Base-by-base conservation (phyloP, 1,140 invertebrate species). In the Wasmannia auropunctata region DNA sequence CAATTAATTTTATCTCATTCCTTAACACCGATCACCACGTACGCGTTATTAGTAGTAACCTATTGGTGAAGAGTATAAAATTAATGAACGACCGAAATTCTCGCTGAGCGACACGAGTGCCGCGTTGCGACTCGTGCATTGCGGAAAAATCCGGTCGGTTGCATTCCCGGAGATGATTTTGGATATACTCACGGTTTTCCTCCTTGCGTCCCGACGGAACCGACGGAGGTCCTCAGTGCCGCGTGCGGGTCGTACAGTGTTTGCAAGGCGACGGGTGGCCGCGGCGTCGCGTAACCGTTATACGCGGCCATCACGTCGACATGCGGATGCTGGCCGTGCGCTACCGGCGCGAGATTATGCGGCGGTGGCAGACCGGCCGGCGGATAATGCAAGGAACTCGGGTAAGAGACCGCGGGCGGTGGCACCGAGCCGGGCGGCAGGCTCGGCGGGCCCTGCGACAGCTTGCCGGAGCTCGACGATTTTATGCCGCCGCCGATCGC, bases 161-260 rank as follows among this genome's bases (percentile, higher is more conserved):
- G 7, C 25, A 28, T 43, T 40, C n/a, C 54, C n/a, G n/a, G 16
- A 60, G 5, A 43, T 19, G 37, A 3, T 10, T 31, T 49, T 8
- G 37, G 11, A 77, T 81, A 77, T 81, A 98, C 98, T 98, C 96
- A 99, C 98, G 98, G 98, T 96, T 98, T 99, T 91, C 98, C 98
- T 65, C 98, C 98, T 80, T 98, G 97, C 91, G 98, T 97, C 19
- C 96, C 96, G 65, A 96, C 95, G 0, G 93, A 88, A 8, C 96
- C 95, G 19, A 95, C 89, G 6, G 95, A 91, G 34, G 96, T 95
- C 87, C 97, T 95, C 96, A 97, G 96, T 69, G 96, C 96, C 46
- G 95, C 95, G 90, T 97, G 97, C 65, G 96, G 96, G 93, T 97
- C 97, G 93, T 97, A 97, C 0, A 96, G 91, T 65, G 95, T 95